A percentile compares a stretch with the other conserved stretches of the same genome.
These are phyloP conservation scores for Procambarus clarkii DNA, from an alignment of 1,140 invertebrate species.

Conservation along the genomic window DNA sequence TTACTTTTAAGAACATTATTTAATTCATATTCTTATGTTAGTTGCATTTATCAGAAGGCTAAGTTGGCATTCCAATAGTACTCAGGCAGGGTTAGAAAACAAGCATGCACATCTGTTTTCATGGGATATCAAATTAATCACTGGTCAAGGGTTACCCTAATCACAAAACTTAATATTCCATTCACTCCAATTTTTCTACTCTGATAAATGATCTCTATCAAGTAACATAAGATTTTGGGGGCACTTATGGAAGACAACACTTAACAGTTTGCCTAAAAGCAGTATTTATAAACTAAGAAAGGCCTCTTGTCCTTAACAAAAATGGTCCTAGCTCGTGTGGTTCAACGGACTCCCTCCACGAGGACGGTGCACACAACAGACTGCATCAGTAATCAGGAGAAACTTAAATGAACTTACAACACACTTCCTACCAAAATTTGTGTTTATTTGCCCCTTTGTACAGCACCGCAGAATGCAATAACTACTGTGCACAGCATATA, in stretches of 20 bases:
- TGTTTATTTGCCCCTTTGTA: slow-evolving; percentile 4
- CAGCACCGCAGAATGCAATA: neutral
- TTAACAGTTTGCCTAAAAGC: slow-evolving; percentile 64
- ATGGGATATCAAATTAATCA: slow-evolving; percentile 37
- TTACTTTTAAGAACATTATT: slow-evolving; percentile 48
- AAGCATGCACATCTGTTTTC: slow-evolving; percentile 64
- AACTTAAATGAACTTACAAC: slow-evolving; percentile 11
- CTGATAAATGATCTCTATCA: slow-evolving; percentile 53
- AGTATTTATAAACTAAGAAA: slow-evolving; percentile 67
- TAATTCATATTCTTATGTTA: slow-evolving; percentile 60
- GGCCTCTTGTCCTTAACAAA: slow-evolving; percentile 67
- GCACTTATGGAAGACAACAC: slow-evolving; percentile 70
- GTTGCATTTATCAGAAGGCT: slow-evolving; percentile 67
- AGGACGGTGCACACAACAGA: slow-evolving; percentile 53
- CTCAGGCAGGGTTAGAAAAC: slow-evolving; percentile 60
- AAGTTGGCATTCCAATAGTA: slow-evolving; percentile 65
- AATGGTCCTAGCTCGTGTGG: slow-evolving; percentile 49
- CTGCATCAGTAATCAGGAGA: slow-evolving; percentile 1
- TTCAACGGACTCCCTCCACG: slow-evolving; percentile 42
- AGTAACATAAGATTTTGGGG: slow-evolving; percentile 59
- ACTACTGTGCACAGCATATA: neutral
- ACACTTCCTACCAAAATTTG: slow-evolving; percentile 14
- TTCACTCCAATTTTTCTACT: slow-evolving; percentile 37
- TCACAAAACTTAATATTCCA: neutral
- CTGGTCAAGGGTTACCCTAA: neutral